Base-by-base conservation (phyloP, 2,113 vertebrate species). In the Rhodinocichla rosea region DNA sequence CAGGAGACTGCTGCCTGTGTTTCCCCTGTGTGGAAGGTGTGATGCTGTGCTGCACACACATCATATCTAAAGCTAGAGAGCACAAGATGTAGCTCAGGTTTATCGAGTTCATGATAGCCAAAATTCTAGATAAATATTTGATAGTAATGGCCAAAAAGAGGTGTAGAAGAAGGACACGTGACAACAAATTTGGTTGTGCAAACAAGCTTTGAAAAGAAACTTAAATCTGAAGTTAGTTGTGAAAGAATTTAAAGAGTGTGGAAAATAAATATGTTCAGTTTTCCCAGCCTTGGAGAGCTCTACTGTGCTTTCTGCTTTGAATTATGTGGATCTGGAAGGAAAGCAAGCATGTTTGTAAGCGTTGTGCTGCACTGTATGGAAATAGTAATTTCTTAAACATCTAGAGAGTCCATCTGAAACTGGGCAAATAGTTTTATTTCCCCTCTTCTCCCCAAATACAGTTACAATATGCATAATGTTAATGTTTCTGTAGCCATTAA, bases 281-380 rank as follows among this genome's bases (percentile, higher is more conserved):
- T 70, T 90, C 44, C 21, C 9, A 39, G 18, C 37, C 56, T 78
- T 3, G 2, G 33, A 50, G 59, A 74, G 33, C 37, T 86, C 49
- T 83, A 22, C 68, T 70, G 12, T 80, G 60, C 85, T 78, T 78
- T 95, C 82, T 89, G 73, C 83, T 95, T 87, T 82, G 83, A 90
- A 81, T 93, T 90, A 75, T 6, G 15, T 89, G 76, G 44, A n/a
- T 74, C 62, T 7, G 14, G 85, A 92, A 90, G 68, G 39, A 70
- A 92, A 68, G 24, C 65, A 74, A 74, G 55, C 30, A 8, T 49
- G 27, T 40, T 74, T 70, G 33, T 59, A 84, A 28, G 53, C 57
- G 49, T 60, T 87, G 33, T 62, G 68, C 60, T 78, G 56, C 14
- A 4, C 35, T 73, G 21, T 68, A 49, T 77, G 75, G 79, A 94